Percentiles rank a stretch among this genome's conserved stretches.
phyloP scores from a whole-genome alignment of 2,888 invertebrate genomes.

The Chrysopilus asiliformis region DNA sequence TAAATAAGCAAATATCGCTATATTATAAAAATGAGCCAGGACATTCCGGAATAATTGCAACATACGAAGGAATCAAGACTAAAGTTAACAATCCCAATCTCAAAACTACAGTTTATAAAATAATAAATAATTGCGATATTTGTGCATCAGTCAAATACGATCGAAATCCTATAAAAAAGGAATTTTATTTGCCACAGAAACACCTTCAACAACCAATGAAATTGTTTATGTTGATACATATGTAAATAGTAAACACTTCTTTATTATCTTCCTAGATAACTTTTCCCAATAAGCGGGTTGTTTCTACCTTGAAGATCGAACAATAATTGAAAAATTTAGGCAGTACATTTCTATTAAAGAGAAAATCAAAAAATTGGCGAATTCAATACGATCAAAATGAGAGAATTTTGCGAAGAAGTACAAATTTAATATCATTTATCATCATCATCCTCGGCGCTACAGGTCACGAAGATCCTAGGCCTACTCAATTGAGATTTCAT shows the following conservation, averaged over 20 bases:
- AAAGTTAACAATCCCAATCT: constrained; percentile 17
- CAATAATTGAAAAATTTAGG: constrained; percentile 5
- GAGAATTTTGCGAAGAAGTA: not conserved
- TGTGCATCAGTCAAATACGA: constrained; percentile 5
- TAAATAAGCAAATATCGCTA: too few relatives aligned
- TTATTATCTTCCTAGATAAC: constrained; percentile 8
- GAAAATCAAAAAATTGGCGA: constrained; percentile 1
- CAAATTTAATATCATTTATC: not conserved
- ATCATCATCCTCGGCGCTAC: too few relatives aligned
- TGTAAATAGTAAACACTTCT: constrained; percentile 4
- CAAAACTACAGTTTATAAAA: not conserved
- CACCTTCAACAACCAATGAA: too few relatives aligned
- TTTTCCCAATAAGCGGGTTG: constrained; percentile 6
- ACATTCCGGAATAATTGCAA: constrained; percentile 16
- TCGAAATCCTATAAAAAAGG: constrained; percentile 6
- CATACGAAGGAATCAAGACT: constrained; percentile 15
- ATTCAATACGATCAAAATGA: not conserved
- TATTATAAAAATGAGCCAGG: constrained; percentile 15
- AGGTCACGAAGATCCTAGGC: too few relatives aligned
- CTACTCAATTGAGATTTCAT: too few relatives aligned
- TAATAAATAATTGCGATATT: constrained; percentile 4
- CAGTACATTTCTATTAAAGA: constrained; percentile 3
- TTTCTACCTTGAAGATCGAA: constrained; percentile 5
- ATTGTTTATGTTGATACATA: constrained; percentile 5
- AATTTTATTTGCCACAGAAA: constrained; percentile 8